Percentiles rank a stretch among this genome's conserved stretches.
These are phyloP conservation scores for Sphenopsis melanotis DNA, from an alignment of 2,797 vertebrate genomes.

Conservation along the genomic window DNA sequence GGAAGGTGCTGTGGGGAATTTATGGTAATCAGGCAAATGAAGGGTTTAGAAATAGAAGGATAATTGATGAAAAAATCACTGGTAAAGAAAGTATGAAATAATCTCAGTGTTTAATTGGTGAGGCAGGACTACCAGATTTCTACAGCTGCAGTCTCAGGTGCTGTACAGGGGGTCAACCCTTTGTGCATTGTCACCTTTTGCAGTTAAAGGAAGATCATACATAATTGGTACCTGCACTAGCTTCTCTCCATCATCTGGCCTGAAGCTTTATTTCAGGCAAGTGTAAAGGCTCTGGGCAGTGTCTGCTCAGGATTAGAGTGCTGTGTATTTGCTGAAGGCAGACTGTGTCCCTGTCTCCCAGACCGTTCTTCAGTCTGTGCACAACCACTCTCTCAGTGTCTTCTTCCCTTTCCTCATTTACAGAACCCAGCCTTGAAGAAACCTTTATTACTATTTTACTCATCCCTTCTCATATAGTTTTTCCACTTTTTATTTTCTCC, in stretches of 20 bases:
- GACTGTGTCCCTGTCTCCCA: not conserved
- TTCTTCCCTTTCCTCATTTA: not conserved
- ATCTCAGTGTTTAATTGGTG: not conserved
- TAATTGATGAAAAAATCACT: not conserved
- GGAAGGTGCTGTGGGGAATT: slow-evolving; percentile 5
- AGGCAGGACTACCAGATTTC: not conserved
- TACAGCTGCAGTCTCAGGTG: not conserved
- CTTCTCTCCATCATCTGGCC: not conserved
- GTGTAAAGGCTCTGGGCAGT: not conserved
- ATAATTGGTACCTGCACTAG: not conserved
- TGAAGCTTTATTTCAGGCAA: not conserved
- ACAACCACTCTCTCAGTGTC: not conserved
- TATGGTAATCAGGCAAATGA: not conserved
- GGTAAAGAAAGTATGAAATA: not conserved
- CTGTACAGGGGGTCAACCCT: not conserved
- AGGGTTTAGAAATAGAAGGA: not conserved
- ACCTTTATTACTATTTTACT: not conserved
- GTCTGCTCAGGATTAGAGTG: not conserved
- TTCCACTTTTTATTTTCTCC: not conserved
- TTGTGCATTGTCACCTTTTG: not conserved
- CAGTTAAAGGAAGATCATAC: not conserved
- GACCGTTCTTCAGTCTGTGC: fast-evolving
- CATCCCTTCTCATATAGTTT: not conserved
- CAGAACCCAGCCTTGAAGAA: not conserved
- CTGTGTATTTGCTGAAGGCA: not conserved